Conservation (phyloP, 2,797 vertebrate genomes). For the Crenichthys baileyi region DNA sequence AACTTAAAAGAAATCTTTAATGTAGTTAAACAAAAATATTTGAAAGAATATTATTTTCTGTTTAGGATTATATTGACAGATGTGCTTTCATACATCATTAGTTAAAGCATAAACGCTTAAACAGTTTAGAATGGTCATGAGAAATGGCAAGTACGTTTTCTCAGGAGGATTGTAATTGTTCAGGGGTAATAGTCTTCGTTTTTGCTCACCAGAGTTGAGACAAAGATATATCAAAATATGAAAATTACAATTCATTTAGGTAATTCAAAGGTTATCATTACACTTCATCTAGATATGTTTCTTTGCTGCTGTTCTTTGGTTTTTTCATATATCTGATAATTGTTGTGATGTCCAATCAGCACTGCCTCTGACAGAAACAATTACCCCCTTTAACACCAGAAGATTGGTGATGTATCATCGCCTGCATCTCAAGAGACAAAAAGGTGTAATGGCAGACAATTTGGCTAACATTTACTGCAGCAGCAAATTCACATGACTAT, state of each 20-base stretch:
- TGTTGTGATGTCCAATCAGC: constrained; percentile 25
- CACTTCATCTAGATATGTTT: constrained; percentile 11
- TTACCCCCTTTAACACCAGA: constrained; percentile 53
- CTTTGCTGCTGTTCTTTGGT: constrained; percentile 14
- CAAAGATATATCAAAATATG: constrained; percentile 18
- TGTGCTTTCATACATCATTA: neutral
- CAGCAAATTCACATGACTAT: constrained; percentile 56
- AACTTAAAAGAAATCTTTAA: neutral
- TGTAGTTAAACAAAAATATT: neutral
- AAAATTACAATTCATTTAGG: constrained; percentile 14
- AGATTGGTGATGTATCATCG: constrained; percentile 24
- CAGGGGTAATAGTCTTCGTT: neutral
- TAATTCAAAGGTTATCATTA: constrained; percentile 7
- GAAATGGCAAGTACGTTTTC: neutral
- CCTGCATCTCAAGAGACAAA: constrained; percentile 36
- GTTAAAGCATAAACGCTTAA: neutral
- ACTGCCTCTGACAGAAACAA: constrained; percentile 50
- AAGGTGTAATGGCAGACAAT: constrained; percentile 40
- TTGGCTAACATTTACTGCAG: constrained; percentile 59
- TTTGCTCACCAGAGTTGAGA: constrained; percentile 1
- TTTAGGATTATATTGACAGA: neutral
- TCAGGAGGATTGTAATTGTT: neutral
- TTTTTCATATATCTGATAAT: constrained; percentile 22
- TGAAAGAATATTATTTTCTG: neutral
- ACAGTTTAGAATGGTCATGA: neutral